Evolutionary conservation across 2,113 vertebrate genomes (phyloP), one percentile per base, ranked within the genome.

Genomic region (Azemiops feae): DNA sequence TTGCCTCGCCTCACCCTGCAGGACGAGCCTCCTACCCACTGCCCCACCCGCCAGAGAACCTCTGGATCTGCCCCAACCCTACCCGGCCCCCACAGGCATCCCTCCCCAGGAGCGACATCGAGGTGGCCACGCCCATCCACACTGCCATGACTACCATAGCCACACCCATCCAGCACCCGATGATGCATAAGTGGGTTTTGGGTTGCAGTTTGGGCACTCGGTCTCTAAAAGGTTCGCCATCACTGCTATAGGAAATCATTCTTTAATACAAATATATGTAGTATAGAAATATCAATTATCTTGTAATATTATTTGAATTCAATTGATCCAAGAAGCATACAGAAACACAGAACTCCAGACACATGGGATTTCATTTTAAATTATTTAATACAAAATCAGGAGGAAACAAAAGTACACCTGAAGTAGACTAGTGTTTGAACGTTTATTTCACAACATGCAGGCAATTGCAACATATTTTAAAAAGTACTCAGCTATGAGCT

Each of bases 401-500:
- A 97, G 97, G 96, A 92, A 92, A 97, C 97, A 98, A 97, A 97
- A 97, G 97, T 98, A 98, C 97, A 98, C 95, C 97, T 97, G 96
- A 98, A 97, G 96, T 97, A 97, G 95, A 96, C 96, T 97, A 98
- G 97, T 97, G 97, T 97, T 97, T 96, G 95, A 97, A 97, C 95
- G 96, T 97, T 98, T 97, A 97, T 97, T 97, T 96, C 93, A 98
- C 94, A 97, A 98, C 98, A 98, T 98, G 98, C 98, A 98, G 91
- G 97, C 96, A 97, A 97, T 97, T 96, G 93, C 95, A 97, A 97
- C 97, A 98, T 96, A 96, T 92, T 89, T 92, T 95, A 96, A 96
- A 97, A 97, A 91, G 94, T 92, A 92, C 93, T 96, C 95, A 97
- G 96, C 97, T 97, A 95, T 97, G 97, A 96, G 96, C 96, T 97